Evolutionary conservation across 2,888 invertebrate species (phyloP).

Genomic region (Carcina quercana): DNA sequence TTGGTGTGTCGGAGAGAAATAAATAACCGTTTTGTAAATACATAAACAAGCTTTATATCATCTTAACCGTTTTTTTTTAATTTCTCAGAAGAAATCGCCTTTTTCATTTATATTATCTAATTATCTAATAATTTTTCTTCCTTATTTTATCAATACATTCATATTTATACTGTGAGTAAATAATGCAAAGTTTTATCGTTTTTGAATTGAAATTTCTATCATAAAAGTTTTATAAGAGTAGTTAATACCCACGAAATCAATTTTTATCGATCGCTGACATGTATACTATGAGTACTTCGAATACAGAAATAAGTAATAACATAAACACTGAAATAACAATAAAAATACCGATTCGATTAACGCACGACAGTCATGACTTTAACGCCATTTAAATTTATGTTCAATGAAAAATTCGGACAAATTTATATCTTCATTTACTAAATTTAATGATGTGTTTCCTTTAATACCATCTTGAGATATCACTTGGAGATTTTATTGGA

Average conservation of each 20-base stretch:
- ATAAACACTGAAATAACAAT: slow-evolving; percentile 13
- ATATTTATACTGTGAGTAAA: too few species aligned
- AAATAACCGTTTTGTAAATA: too few species aligned
- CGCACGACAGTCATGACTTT: slow-evolving; percentile 29
- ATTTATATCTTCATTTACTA: slow-evolving; percentile 38
- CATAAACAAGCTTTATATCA: too few species aligned
- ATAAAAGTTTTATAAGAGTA: slow-evolving; percentile 22
- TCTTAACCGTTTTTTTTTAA: too few species aligned
- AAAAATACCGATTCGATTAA: slow-evolving; percentile 16
- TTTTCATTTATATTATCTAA: too few species aligned
- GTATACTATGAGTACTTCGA: not conserved
- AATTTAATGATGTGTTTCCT: slow-evolving; percentile 40
- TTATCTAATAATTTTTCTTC: too few species aligned
- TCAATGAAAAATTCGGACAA: slow-evolving; percentile 21
- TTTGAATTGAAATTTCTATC: too few species aligned
- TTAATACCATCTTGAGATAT: slow-evolving; percentile 29
- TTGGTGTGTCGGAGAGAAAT: too few species aligned
- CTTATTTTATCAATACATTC: too few species aligned
- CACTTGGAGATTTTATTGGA: slow-evolving; percentile 32
- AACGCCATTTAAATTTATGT: slow-evolving; percentile 37
- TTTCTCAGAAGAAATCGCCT: too few species aligned
- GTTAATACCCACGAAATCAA: slow-evolving; percentile 21
- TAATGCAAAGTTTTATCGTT: too few species aligned
- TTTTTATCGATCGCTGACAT: slow-evolving; percentile 4
- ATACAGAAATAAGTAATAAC: too few species aligned